Conservation (phyloP, 1,140 invertebrate species). For the Drosophila takahashii region DNA sequence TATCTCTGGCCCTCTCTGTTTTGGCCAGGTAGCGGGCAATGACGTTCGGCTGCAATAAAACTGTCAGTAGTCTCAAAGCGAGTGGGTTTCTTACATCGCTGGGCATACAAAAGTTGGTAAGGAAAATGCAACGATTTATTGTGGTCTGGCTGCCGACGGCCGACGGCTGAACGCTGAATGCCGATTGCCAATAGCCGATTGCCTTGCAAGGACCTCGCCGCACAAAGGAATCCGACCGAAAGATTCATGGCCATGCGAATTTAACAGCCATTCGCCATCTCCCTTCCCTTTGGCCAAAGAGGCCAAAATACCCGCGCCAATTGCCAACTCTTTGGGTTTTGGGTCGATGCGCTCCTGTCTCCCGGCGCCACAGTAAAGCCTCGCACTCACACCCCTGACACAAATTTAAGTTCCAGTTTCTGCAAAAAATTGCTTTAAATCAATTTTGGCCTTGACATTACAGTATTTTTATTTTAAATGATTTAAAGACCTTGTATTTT, state of each 20-base stretch:
- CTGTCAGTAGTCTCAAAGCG: slow-evolving; percentile 58
- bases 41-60: slow-evolving; percentile 56
- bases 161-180: neutral
- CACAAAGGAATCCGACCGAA: slow-evolving; percentile 41
- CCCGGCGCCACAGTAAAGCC: slow-evolving; percentile 18
- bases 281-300: too few species aligned
- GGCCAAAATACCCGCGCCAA: slow-evolving; percentile 35
- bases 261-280: slow-evolving; percentile 44
- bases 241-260: slow-evolving; percentile 57
- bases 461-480: too few species aligned
- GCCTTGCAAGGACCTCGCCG: slow-evolving; percentile 44
- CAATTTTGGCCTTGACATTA: too few species aligned
- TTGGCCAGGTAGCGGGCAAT: slow-evolving; percentile 39
- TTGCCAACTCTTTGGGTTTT: slow-evolving; percentile 34
- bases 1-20: slow-evolving; percentile 6
- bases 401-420: too few species aligned
- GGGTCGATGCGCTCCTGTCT: slow-evolving; percentile 27
- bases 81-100: slow-evolving; percentile 13
- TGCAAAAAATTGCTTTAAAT: neutral
- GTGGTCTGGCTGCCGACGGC: slow-evolving; percentile 36
- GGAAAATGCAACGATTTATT: slow-evolving; percentile 61
- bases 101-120: slow-evolving; percentile 41
- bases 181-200: slow-evolving; percentile 24
- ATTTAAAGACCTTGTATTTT: too few species aligned
- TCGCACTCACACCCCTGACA: too few species aligned